Conservation (phyloP, 1,140 invertebrate genomes). For the Tribolium madens region DNA sequence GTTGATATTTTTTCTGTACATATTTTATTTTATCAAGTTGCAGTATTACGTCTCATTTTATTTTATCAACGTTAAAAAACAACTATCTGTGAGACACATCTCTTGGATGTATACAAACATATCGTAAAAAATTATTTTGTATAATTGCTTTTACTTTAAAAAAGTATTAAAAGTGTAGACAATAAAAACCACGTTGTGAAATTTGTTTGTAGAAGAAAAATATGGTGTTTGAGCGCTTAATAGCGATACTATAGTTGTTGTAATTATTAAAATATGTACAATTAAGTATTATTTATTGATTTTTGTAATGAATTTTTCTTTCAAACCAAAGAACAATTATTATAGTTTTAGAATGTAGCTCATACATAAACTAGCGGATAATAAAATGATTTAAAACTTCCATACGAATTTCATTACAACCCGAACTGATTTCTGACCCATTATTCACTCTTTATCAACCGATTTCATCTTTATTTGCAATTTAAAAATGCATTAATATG, state of each 20-base stretch:
- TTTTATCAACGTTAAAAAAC: conserved; percentile 32
- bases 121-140: conserved; percentile 55
- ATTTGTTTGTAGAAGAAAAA: conserved; percentile 53
- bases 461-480: conserved; percentile 9
- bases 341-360: conserved; percentile 61
- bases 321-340: conserved; percentile 57
- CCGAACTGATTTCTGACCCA: conserved; percentile 2
- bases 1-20: conserved; percentile 23
- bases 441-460: neutral
- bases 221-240: conserved; percentile 56
- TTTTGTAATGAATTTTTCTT: conserved; percentile 48
- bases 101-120: conserved; percentile 57
- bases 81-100: conserved; percentile 56
- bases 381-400: conserved; percentile 52
- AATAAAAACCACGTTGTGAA: conserved; percentile 58
- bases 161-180: conserved; percentile 61
- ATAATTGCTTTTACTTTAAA: conserved; percentile 52
- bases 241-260: conserved; percentile 54
- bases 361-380: conserved; percentile 57
- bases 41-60: conserved; percentile 24
- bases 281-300: conserved; percentile 53
- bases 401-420: conserved; percentile 15
- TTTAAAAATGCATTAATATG: conserved; percentile 18
- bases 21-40: conserved; percentile 24
- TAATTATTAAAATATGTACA: conserved; percentile 51